phyloP scores from a whole-genome alignment of 2,888 invertebrate species.

The Euzophera pinguis region DNA sequence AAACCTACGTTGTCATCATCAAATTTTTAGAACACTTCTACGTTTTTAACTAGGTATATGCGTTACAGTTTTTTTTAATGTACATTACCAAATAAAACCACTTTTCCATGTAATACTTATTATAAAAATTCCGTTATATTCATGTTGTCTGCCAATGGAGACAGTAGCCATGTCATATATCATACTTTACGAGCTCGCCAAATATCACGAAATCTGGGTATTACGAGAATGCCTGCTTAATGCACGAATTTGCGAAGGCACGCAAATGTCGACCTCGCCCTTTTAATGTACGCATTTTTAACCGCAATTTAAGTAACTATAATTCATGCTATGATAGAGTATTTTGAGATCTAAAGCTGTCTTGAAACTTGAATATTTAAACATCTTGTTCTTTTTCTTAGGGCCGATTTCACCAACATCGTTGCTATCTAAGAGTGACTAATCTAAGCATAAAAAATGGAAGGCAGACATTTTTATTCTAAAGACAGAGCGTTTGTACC shows the following conservation, averaged over 20 bases:
- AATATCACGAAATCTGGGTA: slow-evolving; percentile 34
- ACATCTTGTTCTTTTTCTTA: no score
- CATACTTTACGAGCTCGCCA: slow-evolving; percentile 38
- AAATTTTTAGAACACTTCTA: no score
- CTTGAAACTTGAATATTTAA: no score
- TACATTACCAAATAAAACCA: not conserved
- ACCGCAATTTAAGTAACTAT: slow-evolving; percentile 1
- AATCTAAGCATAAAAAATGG: no score
- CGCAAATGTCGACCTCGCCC: slow-evolving; percentile 39
- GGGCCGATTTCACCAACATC: no score
- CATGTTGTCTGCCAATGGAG: slow-evolving; percentile 15
- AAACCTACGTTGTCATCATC: no score
- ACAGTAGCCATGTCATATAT: slow-evolving; percentile 33
- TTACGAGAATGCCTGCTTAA: slow-evolving; percentile 32
- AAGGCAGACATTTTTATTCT: no score
- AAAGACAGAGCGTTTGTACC: no score
- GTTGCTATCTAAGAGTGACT: no score
- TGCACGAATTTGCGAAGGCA: slow-evolving; percentile 43
- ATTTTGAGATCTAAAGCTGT: not conserved
- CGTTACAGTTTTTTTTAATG: not conserved
- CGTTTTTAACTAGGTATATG: no score
- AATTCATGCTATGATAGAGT: not conserved
- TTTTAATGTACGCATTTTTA: slow-evolving; percentile 24
- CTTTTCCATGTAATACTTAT: not conserved
- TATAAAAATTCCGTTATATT: not conserved